phyloP scores from a whole-genome alignment of 2,113 vertebrate species.

The Cyrtonyx montezumae region DNA sequence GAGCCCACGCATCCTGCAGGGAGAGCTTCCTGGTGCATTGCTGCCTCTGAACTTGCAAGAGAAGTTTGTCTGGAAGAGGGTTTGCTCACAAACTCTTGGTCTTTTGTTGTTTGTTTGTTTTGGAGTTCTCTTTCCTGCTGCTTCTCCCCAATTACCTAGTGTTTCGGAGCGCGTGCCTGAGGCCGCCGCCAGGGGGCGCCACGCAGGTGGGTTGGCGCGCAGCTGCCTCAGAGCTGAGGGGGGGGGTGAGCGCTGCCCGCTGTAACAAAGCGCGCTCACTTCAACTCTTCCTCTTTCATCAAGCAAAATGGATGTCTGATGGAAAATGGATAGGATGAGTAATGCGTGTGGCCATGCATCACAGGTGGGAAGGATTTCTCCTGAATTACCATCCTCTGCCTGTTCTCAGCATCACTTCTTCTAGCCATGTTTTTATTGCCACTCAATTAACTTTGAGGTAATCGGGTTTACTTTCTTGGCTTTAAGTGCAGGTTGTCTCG shows the following conservation, averaged over 20 bases:
- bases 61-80: neutral
- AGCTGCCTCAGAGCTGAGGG: accelerated
- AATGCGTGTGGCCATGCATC: accelerated
- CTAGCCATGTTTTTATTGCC: neutral
- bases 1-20: too few species aligned
- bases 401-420: neutral
- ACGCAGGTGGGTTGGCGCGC: too few species aligned
- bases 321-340: accelerated
- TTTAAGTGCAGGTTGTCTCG: neutral
- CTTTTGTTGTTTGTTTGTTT: too few species aligned
- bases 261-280: too few species aligned
- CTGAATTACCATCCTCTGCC: neutral
- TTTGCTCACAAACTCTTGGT: neutral
- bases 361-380: neutral
- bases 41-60: neutral
- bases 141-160: neutral
- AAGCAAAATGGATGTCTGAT: accelerated
- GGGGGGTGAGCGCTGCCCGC: too few species aligned
- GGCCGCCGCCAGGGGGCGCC: too few species aligned
- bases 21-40: neutral
- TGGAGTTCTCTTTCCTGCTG: accelerated
- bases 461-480: neutral
- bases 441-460: neutral
- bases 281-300: accelerated
- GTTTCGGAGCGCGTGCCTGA: too few species aligned